Evolutionary conservation across 2,888 invertebrate genomes (phyloP), one percentile per base, ranked within the genome.

Genomic region (Acleris sparsana): DNA sequence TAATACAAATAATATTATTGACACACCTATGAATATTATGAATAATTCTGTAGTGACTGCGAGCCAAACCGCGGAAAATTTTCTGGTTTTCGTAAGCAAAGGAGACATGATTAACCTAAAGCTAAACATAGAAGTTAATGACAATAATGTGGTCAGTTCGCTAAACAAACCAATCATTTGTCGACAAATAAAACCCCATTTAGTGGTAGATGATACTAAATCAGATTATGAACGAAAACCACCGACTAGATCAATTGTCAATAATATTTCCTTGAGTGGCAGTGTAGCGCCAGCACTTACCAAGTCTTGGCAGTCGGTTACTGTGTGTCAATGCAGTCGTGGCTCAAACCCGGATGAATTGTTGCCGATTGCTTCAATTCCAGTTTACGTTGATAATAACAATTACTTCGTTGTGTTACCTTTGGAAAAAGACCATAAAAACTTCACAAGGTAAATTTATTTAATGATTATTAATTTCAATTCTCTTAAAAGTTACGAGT

Each of bases 81-180:
- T 69, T 25, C 63, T 76, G 58, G 71, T 80, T 44, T 44, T 76
- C 5, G 67, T 79, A 53, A 80, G 78, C 56, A 82, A 78, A 70
- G 81, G 79, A 7, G 80, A 82, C 25, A 67, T 75, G 16, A 66
- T 87, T 2, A 82, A 84, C 69, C 77, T 90, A 13, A 85, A 80
- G 69, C 68, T 89, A 6, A 80, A 80, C 46, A 81, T 89, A 66
- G 79, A 86, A 72, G 70, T 88, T 17, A 75, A 75, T 67, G 78
- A 77, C 57, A 70, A 65, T 20, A 39, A 39, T 13, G 9, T 7
- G 9, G 63, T 48, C 3, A 20, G 11, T 29, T 29, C 52, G 20
- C 25, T 22, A 11, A 3, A 46, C 17, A n/a, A 66, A 62, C 69
- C 53, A n/a, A 63, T 20, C 9, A 67, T 51, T 25, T 33, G 53